Percentiles rank a stretch among this genome's conserved stretches.
These are phyloP conservation scores for Naja naja DNA, from an alignment of 2,113 vertebrate genomes.

Conservation along the genomic window DNA sequence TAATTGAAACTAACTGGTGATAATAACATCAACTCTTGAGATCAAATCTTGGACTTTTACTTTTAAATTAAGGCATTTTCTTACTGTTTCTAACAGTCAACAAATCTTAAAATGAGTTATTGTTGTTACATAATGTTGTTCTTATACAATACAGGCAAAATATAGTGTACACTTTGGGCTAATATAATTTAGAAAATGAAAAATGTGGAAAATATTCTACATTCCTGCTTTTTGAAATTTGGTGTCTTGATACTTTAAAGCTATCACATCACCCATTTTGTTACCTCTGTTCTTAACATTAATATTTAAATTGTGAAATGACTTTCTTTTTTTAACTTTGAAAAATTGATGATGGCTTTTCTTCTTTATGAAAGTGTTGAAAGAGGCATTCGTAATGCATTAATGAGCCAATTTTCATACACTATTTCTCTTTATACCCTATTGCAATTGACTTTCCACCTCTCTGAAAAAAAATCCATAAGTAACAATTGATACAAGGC, in stretches of 20 bases:
- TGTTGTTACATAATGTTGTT: background rate
- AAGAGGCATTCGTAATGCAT: conserved; percentile 43
- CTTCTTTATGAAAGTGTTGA: conserved; percentile 55
- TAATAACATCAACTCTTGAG: background rate
- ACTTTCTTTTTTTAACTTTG: conserved; percentile 43
- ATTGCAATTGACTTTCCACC: conserved; percentile 22
- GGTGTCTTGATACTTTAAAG: conserved; percentile 20
- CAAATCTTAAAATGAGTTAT: background rate
- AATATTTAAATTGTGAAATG: conserved; percentile 60
- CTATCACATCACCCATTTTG: conserved; percentile 29
- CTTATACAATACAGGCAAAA: background rate
- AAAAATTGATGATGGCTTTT: conserved; percentile 55
- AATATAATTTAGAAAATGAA: background rate
- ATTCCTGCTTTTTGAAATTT: conserved; percentile 12
- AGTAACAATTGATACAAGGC: background rate
- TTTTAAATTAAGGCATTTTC: background rate
- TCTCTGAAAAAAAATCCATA: no score
- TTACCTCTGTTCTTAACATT: conserved; percentile 46
- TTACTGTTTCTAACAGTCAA: background rate
- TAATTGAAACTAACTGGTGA: background rate
- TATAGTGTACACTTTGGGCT: background rate
- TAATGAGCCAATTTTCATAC: conserved; percentile 36
- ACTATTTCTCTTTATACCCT: conserved; percentile 11
- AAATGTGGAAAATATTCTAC: conserved; percentile 1
- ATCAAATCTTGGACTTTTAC: background rate